phyloP scores from a whole-genome alignment of 2,113 vertebrate species.

The Pan troglodytes region NHGRI_mPanTro3-v2.1_pri NC_072402.2:147314001-147314500 shows the following conservation, averaged over 20 bases:
- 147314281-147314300: not conserved
- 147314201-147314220: not conserved
- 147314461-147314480: not conserved
- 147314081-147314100: not conserved
- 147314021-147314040: too few species aligned
- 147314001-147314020: too few species aligned
- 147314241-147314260: not conserved
- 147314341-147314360: not conserved
- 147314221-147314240: not conserved
- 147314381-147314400: not conserved
- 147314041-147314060: not conserved
- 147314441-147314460: not conserved
- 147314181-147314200: not conserved
- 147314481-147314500: not conserved
- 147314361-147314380: not conserved
- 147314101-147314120: not conserved
- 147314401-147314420: not conserved
- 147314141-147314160: not conserved
- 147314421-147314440: not conserved
- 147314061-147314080: not conserved
- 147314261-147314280: not conserved
- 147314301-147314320: not conserved
- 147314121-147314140: not conserved
- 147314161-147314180: not conserved
- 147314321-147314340: not conserved